Percentiles rank a stretch among this genome's conserved stretches.
These are phyloP conservation scores for Eudyptes chrysolophus DNA, from an alignment of 2,113 vertebrate species.

Conservation along the genomic window DNA sequence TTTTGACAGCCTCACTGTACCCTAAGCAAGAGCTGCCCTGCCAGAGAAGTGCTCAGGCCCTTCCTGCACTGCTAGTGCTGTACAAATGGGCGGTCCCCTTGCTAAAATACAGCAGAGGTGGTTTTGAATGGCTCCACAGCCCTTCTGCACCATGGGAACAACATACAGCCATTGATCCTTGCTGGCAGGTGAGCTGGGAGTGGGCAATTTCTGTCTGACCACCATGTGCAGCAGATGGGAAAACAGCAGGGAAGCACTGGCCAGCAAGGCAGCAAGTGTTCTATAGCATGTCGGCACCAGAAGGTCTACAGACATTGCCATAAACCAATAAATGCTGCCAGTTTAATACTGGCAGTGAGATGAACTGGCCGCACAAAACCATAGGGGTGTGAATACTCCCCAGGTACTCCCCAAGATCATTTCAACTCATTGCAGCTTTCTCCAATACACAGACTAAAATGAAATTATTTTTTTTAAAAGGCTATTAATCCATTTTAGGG, in stretches of 20 bases:
- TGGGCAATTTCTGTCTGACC: neutral
- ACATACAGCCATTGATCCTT: neutral
- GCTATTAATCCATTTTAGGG: neutral
- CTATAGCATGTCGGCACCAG: neutral
- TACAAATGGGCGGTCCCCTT: neutral
- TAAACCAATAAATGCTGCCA: neutral
- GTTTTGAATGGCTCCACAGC: neutral
- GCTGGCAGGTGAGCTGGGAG: neutral
- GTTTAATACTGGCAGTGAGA: neutral
- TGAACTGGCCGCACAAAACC: neutral
- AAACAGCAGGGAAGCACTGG: neutral
- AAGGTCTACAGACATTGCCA: neutral
- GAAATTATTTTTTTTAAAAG: neutral
- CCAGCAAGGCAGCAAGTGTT: constrained; percentile 11
- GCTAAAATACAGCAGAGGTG: neutral
- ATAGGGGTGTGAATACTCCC: neutral
- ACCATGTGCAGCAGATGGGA: neutral
- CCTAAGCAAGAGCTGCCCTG: neutral
- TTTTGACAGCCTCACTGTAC: neutral
- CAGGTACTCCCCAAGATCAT: neutral
- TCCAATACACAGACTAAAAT: neutral
- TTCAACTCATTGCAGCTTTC: neutral
- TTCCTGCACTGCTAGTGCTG: neutral
- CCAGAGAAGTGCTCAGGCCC: neutral
- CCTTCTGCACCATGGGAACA: neutral